Evolutionary conservation across 2,113 vertebrate genomes (phyloP).

Genomic region (Bos indicus): DNA sequence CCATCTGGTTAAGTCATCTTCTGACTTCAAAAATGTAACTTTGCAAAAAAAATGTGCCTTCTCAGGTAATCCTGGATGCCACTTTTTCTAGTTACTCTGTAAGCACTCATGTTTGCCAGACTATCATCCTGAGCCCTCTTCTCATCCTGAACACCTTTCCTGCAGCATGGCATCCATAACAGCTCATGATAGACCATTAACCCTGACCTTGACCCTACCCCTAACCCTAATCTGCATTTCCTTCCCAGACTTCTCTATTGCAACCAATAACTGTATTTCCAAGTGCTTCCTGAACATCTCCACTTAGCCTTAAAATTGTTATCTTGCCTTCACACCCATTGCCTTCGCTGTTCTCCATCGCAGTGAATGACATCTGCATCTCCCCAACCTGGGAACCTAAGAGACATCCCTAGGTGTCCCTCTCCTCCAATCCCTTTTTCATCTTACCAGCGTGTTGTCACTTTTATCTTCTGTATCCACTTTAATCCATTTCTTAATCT

Average conservation of each 20-base stretch:
- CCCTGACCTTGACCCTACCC: background rate
- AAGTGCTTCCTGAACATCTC: background rate
- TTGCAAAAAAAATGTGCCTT: background rate
- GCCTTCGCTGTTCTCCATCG: background rate
- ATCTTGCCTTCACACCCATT: background rate
- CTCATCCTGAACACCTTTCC: background rate
- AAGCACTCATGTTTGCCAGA: background rate
- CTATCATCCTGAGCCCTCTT: background rate
- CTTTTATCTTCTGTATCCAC: background rate
- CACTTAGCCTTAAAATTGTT: background rate
- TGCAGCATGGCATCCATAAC: fast-evolving
- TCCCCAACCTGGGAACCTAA: background rate
- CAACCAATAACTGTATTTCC: background rate
- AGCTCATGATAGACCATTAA: background rate
- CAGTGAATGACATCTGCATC: background rate
- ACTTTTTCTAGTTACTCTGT: background rate
- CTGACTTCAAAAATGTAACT: background rate
- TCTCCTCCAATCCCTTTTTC: background rate
- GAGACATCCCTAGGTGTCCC: background rate
- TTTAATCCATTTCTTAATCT: background rate
- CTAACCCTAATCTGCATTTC: background rate
- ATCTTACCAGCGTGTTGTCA: background rate
- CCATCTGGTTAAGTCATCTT: background rate
- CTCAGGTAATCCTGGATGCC: background rate
- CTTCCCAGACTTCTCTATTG: background rate